These are phyloP conservation scores for Drosophila putrida DNA, from an alignment of 2,888 invertebrate species.

Conservation along the genomic window DNA sequence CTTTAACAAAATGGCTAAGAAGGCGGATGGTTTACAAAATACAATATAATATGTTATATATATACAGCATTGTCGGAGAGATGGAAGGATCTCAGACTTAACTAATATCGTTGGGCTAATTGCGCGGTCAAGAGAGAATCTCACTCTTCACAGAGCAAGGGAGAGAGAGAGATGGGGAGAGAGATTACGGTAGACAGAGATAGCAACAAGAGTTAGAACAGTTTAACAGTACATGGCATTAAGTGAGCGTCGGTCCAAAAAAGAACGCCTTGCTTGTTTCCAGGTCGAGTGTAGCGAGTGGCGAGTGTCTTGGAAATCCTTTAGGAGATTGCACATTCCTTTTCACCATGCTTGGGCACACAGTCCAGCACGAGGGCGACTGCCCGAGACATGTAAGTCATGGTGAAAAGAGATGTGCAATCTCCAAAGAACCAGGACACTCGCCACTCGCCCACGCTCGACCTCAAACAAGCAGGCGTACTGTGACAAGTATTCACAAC, in stretches of 20 bases:
- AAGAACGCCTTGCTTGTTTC: conserved; percentile 39
- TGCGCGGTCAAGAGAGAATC: conserved; percentile 12
- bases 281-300: conserved; percentile 44
- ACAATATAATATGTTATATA: conserved; percentile 11
- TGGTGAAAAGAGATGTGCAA: conserved; percentile 95
- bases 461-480: conserved; percentile 49
- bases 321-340: conserved; percentile 93
- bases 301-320: too few species aligned
- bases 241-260: conserved; percentile 47
- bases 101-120: conserved; percentile 17
- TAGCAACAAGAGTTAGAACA: conserved; percentile 27
- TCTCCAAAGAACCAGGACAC: conserved; percentile 87
- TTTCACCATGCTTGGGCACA: conserved; percentile 91
- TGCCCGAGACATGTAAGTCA: conserved; percentile 97
- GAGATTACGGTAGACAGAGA: conserved; percentile 28
- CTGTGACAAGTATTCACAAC: conserved; percentile 43
- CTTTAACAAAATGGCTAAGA: conserved; percentile 33
- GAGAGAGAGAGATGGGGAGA: conserved; percentile 26
- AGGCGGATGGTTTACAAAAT: conserved; percentile 10
- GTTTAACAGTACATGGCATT: conserved; percentile 55
- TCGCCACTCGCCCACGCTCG: conserved; percentile 30
- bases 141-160: background rate
- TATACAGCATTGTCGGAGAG: conserved; percentile 8
- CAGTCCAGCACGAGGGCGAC: conserved; percentile 91
- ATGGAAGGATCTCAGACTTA: conserved; percentile 9